A percentile compares a stretch with the other conserved stretches of the same genome.
Evolutionary conservation across 92 coral and sea anemone species (phyloP).

Genomic region (Palythoa grandis): DNA sequence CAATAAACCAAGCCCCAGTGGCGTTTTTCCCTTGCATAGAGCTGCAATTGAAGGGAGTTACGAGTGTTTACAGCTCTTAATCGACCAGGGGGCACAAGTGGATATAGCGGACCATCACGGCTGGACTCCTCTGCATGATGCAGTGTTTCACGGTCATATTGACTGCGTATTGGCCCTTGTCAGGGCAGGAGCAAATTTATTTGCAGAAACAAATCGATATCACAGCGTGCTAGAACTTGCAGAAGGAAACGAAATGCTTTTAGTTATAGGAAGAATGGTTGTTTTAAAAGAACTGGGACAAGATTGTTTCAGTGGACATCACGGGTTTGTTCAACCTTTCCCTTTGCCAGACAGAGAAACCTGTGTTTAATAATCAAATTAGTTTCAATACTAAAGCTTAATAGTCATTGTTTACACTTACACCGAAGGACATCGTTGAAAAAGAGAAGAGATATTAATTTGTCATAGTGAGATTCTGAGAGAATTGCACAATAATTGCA

Average conservation of each 20-base stretch:
- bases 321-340: conserved; percentile 43
- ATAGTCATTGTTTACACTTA: not conserved
- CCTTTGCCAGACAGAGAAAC: conserved; percentile 76
- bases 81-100: conserved; percentile 89
- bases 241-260: conserved; percentile 69
- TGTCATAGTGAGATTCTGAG: not conserved
- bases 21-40: conserved; percentile 84
- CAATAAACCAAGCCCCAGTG: conserved; percentile 77
- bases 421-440: not conserved
- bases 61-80: conserved; percentile 83
- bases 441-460: not conserved
- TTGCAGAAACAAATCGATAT: conserved; percentile 65
- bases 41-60: conserved; percentile 92
- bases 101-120: conserved; percentile 63
- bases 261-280: conserved; percentile 80
- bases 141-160: conserved; percentile 84
- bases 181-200: conserved; percentile 81
- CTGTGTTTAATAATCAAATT: conserved; percentile 59
- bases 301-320: conserved; percentile 17
- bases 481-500: no score
- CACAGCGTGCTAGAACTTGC: conserved; percentile 71
- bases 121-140: conserved; percentile 90
- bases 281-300: conserved; percentile 62
- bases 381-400: not conserved
- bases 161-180: conserved; percentile 78